A percentile compares a stretch with the other conserved stretches of the same genome.
phyloP scores from a whole-genome alignment of 2,888 invertebrate genomes.

The Tethea ocularis region DNA sequence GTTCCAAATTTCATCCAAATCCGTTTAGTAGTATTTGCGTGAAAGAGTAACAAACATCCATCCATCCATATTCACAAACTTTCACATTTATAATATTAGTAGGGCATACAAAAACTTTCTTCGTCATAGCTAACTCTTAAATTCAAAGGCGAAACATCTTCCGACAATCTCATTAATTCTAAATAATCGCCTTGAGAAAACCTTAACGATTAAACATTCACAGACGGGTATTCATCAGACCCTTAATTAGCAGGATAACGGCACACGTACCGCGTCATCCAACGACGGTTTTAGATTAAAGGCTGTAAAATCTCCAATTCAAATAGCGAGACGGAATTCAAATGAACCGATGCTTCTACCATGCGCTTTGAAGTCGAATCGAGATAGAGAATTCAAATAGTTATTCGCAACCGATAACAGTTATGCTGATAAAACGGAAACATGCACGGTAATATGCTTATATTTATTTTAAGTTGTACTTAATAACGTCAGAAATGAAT shows the following conservation, averaged over 20 bases:
- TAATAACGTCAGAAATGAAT: too few relatives aligned
- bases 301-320: constrained; percentile 78
- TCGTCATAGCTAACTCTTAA: not conserved
- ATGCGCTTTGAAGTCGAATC: constrained; percentile 8
- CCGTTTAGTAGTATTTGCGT: too few relatives aligned
- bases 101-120: not conserved
- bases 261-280: constrained; percentile 56
- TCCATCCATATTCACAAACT: too few relatives aligned
- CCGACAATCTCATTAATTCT: constrained; percentile 1
- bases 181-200: constrained; percentile 8
- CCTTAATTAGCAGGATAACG: constrained; percentile 70
- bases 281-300: constrained; percentile 73
- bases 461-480: too few relatives aligned
- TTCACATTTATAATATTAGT: too few relatives aligned
- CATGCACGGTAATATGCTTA: too few relatives aligned
- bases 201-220: constrained; percentile 14
- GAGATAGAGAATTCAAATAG: not conserved
- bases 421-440: not conserved
- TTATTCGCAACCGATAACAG: not conserved
- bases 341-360: constrained; percentile 58
- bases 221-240: constrained; percentile 43
- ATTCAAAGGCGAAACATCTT: not conserved
- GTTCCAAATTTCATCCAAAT: too few relatives aligned
- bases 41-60: too few relatives aligned
- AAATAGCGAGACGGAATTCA: constrained; percentile 71